Conservation (phyloP, 1,140 invertebrate species). For the Tetraneura akinire region DNA sequence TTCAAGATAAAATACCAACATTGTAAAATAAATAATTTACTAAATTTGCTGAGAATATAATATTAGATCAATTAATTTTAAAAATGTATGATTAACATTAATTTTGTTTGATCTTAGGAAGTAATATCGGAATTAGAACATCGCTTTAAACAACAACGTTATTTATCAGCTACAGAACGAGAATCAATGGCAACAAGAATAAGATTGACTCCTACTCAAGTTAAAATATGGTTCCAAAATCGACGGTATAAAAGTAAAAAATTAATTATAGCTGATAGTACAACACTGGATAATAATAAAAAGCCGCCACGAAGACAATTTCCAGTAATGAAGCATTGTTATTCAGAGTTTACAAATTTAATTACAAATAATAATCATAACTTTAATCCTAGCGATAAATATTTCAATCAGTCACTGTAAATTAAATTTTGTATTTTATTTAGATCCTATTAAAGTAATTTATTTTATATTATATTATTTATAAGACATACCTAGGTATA, state of each 20-base stretch:
- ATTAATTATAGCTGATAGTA: background rate
- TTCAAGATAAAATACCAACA: no score
- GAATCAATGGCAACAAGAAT: constrained; percentile 66
- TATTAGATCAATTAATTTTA: no score
- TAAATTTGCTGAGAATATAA: no score
- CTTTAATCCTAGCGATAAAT: constrained; percentile 14
- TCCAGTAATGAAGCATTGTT: constrained; percentile 24
- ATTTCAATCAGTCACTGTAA: background rate
- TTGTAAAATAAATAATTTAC: no score
- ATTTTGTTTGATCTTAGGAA: constrained; percentile 61
- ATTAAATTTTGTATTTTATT: background rate
- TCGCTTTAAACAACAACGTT: constrained; percentile 69
- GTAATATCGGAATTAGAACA: constrained; percentile 75
- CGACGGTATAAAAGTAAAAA: constrained; percentile 67
- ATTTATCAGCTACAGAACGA: constrained; percentile 70
- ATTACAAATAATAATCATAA: constrained; percentile 30
- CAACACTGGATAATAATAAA: background rate
- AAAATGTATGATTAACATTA: background rate
- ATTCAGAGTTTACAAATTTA: background rate
- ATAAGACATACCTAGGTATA: no score
- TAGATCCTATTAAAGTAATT: background rate
- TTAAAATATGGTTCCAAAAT: constrained; percentile 70
- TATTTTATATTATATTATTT: background rate
- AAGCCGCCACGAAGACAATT: constrained; percentile 42
- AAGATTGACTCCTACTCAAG: constrained; percentile 62